Evolutionary conservation across 2,888 invertebrate genomes (phyloP), one percentile per base, ranked within the genome.

Genomic region (Drosophila mimica): DNA sequence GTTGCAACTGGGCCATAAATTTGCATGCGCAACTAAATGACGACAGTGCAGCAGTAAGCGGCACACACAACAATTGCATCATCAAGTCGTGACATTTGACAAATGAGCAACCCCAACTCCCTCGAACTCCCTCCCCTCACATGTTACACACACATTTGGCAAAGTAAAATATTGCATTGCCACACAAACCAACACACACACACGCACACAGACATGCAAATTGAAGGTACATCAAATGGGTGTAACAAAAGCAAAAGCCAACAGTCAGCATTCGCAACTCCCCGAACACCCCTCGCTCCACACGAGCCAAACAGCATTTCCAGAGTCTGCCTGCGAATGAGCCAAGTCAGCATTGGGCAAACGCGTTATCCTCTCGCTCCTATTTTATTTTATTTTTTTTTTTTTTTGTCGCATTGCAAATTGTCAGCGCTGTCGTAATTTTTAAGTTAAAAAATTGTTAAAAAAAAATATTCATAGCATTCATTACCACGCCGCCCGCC

Each of bases 61-160:
- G 43, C 71, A 56, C 43, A 31, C 66, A 73, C 56, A 81, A 85
- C 88, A 91, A 89, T 90, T 88, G 88, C 88, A 89, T 91, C 88
- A 89, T 89, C 91, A 89, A 89, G 83, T 82, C 81, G 76, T 91
- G 89, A 90, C 91, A 83, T 91, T 89, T 90, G 91, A 91, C 89
- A 90, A 90, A 90, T 90, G 89, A 85, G 90, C 76, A 67, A 40
- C 76, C 80, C 73, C 73, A 65, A 61, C 72, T 38, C 48, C 31
- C 20, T 11, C 13, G 17, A 17, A 17, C 11, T 25, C 31, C 3
- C 28, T 9, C n/a, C 15, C n/a, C 2, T 15, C 40, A 11, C 8
- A 7, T 49, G 68, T 43, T 40, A 15, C 48, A 49, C 48, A 49
- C 63, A 71, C 82, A 88, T 84, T 89, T 84, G 74, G 74, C 60